phyloP scores from a whole-genome alignment of 2,113 vertebrate species.

The Mirza zaza region DNA sequence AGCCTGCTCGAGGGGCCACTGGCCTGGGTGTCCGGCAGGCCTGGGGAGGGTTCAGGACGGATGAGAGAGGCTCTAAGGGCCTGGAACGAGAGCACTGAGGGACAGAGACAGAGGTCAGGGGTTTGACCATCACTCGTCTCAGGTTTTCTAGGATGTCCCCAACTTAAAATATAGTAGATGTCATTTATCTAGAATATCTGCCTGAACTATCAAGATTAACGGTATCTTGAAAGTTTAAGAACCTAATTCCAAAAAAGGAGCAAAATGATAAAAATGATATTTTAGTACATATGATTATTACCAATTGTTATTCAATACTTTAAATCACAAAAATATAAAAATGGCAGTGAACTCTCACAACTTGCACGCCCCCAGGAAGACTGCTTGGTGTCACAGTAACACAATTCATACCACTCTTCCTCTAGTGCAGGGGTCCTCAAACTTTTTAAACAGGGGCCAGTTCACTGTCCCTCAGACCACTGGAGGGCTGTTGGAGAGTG shows the following conservation, averaged over 20 bases:
- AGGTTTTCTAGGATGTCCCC: neutral
- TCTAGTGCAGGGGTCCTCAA: neutral
- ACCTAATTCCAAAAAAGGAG: neutral
- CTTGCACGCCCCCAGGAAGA: neutral
- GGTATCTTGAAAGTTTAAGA: neutral
- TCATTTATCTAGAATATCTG: neutral
- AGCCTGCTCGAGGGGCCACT: neutral
- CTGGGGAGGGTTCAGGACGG: neutral
- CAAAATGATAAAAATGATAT: neutral
- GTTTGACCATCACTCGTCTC: neutral
- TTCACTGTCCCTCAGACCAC: too few species aligned
- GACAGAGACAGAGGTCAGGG: neutral
- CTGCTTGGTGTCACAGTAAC: fast-evolving
- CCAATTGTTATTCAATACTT: neutral
- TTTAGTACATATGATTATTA: neutral
- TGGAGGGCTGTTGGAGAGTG: too few species aligned
- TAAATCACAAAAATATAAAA: neutral
- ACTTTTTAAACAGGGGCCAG: too few species aligned
- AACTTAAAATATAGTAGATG: neutral
- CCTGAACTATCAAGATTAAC: neutral
- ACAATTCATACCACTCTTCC: neutral
- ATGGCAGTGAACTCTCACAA: neutral
- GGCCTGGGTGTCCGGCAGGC: neutral
- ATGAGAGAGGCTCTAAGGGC: neutral
- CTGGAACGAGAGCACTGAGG: neutral